Evolutionary conservation across 2,113 vertebrate species (phyloP).

Genomic region (Tenrec ecaudatus): DNA sequence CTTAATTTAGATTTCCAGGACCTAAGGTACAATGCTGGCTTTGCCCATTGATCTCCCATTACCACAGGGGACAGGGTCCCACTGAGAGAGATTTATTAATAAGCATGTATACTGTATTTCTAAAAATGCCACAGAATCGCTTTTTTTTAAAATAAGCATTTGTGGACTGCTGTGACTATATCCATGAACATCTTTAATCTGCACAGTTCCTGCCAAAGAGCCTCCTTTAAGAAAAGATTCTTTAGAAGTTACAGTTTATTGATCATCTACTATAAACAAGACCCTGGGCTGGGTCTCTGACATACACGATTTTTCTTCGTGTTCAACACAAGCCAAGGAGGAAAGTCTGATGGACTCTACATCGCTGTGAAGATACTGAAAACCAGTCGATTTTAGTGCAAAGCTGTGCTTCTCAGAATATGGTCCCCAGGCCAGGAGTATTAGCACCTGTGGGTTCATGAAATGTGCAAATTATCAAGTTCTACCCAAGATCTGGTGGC

Average conservation of each 20-base stretch:
- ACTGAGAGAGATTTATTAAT: conserved; percentile 64
- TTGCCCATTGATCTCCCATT: conserved; percentile 59
- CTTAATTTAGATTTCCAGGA: conserved; percentile 59
- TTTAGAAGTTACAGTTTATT: conserved; percentile 33
- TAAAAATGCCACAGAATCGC: conserved; percentile 59
- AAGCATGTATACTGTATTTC: background rate
- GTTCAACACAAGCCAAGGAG: background rate
- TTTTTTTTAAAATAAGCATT: conserved; percentile 73
- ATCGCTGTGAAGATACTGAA: background rate
- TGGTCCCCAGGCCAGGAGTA: background rate
- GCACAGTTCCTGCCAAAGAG: conserved; percentile 41
- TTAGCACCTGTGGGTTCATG: too few species aligned
- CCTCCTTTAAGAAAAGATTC: conserved; percentile 24
- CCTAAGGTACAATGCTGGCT: background rate
- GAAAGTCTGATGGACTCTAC: background rate
- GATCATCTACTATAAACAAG: background rate
- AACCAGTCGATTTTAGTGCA: background rate
- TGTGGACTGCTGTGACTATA: conserved; percentile 62
- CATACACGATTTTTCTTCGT: background rate
- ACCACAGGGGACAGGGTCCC: conserved; percentile 51
- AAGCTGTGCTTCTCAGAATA: background rate
- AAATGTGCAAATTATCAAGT: too few species aligned
- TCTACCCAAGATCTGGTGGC: background rate
- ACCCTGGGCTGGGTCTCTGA: background rate
- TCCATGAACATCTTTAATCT: conserved; percentile 61